Base-by-base conservation (phyloP, 30 jellyfish, hydroid and myxozoan species). In the Aurelia sp. region DNA sequence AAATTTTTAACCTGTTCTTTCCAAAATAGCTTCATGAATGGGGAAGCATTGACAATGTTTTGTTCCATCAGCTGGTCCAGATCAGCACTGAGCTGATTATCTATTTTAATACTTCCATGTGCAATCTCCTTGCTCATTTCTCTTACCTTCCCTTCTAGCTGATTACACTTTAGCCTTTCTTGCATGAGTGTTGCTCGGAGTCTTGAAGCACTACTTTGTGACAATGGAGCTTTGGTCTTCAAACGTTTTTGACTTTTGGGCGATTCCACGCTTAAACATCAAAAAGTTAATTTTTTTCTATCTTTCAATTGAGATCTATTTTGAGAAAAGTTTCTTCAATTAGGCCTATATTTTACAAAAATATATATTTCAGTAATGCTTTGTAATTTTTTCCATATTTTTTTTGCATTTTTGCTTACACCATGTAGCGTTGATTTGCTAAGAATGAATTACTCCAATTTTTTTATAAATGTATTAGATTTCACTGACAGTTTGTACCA, bases 21-120 rank as follows among this genome's bases (percentile, higher is more conserved):
- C 91, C 91, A 82, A 69, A 82, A 82, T 10, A 82, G 70, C 87
- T 82, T 31, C 91, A 82, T 82, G 76, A 82, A 82, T 21, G 91
- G 91, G 63, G 91, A 33, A n/a, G 86, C 78, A 18, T 66, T 8
- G 16, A 4, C 4, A 15, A 51, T n/a, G 22, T 68, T 82, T 27
- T 67, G 2, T 13, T 51, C 69, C 85, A 82, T 69, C 18, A 82
- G 52, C 16, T 67, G 41, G 52, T 50, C 51, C 68, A 82, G 65
- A 47, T 82, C 91, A 66, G 9, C 61, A 48, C 86, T 66, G 20
- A 82, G 76, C 63, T 67, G 80, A 66, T 82, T 18, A 48, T 82
- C 88, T 2, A 67, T 35, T 64, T 79, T 82, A 0, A 82, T 61
- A 27, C 53, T 44, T 2, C 59, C 16, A 17, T 82, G 48, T 10